phyloP scores from a whole-genome alignment of 2,888 invertebrate species.

The Dynastes hyllus region DNA sequence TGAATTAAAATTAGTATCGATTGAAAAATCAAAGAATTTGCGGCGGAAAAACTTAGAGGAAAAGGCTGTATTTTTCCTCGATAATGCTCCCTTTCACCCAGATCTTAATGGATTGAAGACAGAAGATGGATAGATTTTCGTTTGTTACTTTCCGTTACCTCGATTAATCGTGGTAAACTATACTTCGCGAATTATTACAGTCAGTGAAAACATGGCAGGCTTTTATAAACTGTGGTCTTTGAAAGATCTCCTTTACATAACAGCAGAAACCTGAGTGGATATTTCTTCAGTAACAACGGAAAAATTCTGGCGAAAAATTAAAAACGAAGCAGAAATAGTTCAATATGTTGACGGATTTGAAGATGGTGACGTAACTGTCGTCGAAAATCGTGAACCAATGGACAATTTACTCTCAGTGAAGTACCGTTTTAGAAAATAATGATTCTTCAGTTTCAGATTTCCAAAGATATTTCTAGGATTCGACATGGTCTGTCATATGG shows the following conservation, averaged over 20 bases:
- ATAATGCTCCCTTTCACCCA: neutral
- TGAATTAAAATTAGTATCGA: neutral
- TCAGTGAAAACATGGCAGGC: neutral
- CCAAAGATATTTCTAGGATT: too few relatives aligned
- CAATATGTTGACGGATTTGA: neutral
- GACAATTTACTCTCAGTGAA: neutral
- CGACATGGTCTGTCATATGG: too few relatives aligned
- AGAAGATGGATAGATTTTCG: neutral
- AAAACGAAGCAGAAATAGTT: neutral
- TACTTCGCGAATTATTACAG: conserved; percentile 10
- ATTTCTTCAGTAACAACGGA: neutral
- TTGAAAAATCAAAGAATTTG: too few relatives aligned
- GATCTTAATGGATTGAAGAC: neutral
- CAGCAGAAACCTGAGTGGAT: neutral
- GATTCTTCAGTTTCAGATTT: conserved; percentile 1
- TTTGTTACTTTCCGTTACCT: neutral
- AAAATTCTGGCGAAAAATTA: neutral
- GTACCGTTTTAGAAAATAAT: neutral
- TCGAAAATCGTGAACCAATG: neutral
- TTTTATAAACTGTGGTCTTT: conserved; percentile 3
- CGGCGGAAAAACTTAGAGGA: too few relatives aligned
- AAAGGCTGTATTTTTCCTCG: neutral
- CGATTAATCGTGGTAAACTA: neutral
- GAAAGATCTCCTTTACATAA: conserved; percentile 8
- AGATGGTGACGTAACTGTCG: neutral